Conservation (phyloP, 2,797 vertebrate genomes). For the Pipistrellus pipistrellus region DNA sequence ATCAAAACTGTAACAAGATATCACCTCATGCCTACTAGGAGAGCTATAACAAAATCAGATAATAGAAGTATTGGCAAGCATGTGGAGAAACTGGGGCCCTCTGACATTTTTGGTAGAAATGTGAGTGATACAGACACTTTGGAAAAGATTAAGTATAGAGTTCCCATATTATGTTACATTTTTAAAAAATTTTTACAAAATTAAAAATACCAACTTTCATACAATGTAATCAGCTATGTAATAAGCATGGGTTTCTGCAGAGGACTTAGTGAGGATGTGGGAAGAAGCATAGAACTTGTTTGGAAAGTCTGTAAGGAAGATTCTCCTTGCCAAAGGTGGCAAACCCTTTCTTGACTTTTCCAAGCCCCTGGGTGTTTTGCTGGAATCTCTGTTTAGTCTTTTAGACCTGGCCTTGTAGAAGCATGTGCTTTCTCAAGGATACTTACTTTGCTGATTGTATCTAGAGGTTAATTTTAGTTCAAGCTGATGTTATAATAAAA, state of each 20-base stretch:
- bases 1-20: not conserved
- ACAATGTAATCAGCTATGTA: not conserved
- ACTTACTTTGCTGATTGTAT: too few relatives aligned
- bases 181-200: conserved; percentile 7
- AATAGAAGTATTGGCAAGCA: not conserved
- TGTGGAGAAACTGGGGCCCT: not conserved
- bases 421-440: too few relatives aligned
- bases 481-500: too few relatives aligned
- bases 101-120: not conserved
- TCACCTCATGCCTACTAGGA: not conserved
- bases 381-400: too few relatives aligned
- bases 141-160: not conserved
- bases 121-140: not conserved
- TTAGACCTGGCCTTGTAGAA: too few relatives aligned
- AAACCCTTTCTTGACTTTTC: too few relatives aligned
- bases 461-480: too few relatives aligned
- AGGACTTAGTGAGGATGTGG: not conserved
- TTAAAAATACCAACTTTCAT: not conserved
- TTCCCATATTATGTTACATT: not conserved
- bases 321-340: too few relatives aligned
- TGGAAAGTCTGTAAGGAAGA: too few relatives aligned
- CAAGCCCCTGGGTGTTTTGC: too few relatives aligned
- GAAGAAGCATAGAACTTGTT: too few relatives aligned
- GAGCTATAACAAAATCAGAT: not conserved
- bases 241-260: not conserved